Evolutionary conservation across 64 coral and sea anemone genomes (phyloP).

Genomic region (Platygyra sinensis): DNA sequence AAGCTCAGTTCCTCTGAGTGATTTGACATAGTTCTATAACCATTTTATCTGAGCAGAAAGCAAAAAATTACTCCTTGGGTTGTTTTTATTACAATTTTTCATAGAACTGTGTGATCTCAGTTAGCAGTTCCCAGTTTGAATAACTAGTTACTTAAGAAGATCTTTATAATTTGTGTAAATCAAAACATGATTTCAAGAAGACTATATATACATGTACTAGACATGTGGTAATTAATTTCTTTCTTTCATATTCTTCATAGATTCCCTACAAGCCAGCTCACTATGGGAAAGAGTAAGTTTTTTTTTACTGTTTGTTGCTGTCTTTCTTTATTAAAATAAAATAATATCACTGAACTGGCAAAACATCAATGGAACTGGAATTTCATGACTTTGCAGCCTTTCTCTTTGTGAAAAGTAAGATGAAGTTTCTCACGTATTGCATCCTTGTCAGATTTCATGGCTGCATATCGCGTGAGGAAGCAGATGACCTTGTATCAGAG

Average conservation of each 20-base stretch:
- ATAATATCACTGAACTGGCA: not conserved
- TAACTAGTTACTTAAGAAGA: too few relatives aligned
- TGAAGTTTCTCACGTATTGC: not conserved
- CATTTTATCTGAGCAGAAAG: too few relatives aligned
- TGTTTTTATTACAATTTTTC: too few relatives aligned
- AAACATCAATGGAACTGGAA: not conserved
- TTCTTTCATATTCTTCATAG: conserved; percentile 22
- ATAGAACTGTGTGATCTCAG: too few relatives aligned
- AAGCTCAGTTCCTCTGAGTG: too few relatives aligned
- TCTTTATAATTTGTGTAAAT: too few relatives aligned
- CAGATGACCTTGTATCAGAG: conserved; percentile 76
- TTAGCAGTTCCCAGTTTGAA: too few relatives aligned
- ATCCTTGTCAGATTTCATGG: conserved; percentile 83
- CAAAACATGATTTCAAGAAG: too few relatives aligned
- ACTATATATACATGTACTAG: not conserved
- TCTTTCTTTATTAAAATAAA: too few relatives aligned
- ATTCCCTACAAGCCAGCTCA: conserved; percentile 83
- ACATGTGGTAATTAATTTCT: not conserved
- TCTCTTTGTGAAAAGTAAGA: not conserved
- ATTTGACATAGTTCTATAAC: too few relatives aligned
- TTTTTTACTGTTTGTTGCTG: not conserved
- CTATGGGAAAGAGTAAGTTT: conserved; percentile 98
- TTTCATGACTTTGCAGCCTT: not conserved
- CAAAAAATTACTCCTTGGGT: too few relatives aligned
- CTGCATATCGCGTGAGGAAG: conserved; percentile 94